phyloP scores from a whole-genome alignment of 2,797 vertebrate genomes.

The Acipenser ruthenus region DNA sequence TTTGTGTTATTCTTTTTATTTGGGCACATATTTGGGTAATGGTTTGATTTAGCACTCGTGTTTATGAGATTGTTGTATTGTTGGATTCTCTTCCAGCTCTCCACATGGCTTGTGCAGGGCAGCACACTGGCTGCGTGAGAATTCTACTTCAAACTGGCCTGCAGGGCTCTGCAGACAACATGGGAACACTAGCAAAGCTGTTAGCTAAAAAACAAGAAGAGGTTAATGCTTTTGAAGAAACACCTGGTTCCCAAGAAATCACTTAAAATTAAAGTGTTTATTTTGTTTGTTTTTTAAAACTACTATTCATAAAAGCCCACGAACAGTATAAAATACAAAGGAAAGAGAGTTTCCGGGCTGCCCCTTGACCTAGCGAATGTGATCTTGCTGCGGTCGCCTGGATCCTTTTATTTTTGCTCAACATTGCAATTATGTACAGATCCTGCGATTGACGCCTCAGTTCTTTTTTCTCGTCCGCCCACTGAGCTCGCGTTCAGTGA shows the following conservation, averaged over 20 bases:
- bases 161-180: slow-evolving; percentile 52
- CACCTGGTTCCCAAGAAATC: slow-evolving; percentile 10
- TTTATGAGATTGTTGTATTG: background rate
- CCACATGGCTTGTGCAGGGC: slow-evolving; percentile 74
- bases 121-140: slow-evolving; percentile 42
- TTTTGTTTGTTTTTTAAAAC: too few relatives aligned
- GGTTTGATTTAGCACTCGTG: too few relatives aligned
- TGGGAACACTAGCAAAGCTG: slow-evolving; percentile 55
- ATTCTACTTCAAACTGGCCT: slow-evolving; percentile 65
- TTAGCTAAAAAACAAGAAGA: slow-evolving; percentile 52
- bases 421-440: too few relatives aligned
- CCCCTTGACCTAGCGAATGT: too few relatives aligned
- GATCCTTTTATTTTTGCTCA: too few relatives aligned
- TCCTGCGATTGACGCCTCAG: background rate
- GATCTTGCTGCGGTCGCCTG: too few relatives aligned
- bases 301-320: too few relatives aligned
- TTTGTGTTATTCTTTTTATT: too few relatives aligned
- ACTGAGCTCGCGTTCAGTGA: slow-evolving; percentile 27
- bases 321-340: too few relatives aligned
- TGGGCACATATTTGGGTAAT: too few relatives aligned
- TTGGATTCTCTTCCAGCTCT: slow-evolving; percentile 56
- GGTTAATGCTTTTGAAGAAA: slow-evolving; percentile 47
- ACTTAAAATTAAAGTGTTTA: background rate
- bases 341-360: too few relatives aligned
- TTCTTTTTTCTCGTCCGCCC: background rate